Percentiles rank a stretch among this genome's conserved stretches.
phyloP scores from a whole-genome alignment of 2,113 vertebrate species.

The Chitala chitala region DNA sequence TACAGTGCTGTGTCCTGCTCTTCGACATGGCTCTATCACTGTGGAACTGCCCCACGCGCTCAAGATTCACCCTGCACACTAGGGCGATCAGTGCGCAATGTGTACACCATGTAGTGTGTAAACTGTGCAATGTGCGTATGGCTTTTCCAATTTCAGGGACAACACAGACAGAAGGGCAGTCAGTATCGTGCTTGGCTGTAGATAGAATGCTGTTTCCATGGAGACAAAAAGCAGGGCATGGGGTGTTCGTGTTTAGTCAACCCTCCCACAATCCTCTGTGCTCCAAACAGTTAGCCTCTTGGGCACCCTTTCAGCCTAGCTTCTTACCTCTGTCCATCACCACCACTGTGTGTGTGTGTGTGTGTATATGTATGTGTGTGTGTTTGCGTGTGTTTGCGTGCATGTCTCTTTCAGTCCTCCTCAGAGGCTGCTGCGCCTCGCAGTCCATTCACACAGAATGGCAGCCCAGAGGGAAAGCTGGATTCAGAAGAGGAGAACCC shows the following conservation, averaged over 20 bases:
- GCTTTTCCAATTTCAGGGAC: constrained; percentile 60
- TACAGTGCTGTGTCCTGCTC: not conserved
- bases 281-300: constrained; percentile 36
- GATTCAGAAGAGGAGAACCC: constrained; percentile 64
- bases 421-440: constrained; percentile 63
- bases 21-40: not conserved
- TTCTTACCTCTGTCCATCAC: not conserved
- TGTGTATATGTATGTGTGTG: no score
- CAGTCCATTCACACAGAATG: constrained; percentile 72
- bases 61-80: constrained; percentile 26
- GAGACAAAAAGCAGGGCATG: not conserved
- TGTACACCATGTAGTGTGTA: constrained; percentile 59
- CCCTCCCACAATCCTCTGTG: constrained; percentile 14
- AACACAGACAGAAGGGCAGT: constrained; percentile 59
- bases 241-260: no score
- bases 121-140: constrained; percentile 52
- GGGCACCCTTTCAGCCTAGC: constrained; percentile 8
- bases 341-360: not conserved
- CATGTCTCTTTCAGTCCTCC: constrained; percentile 55
- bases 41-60: not conserved
- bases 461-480: constrained; percentile 61
- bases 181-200: constrained; percentile 17
- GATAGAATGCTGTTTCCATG: constrained; percentile 25
- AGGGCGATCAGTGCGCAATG: constrained; percentile 47
- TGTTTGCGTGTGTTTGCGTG: no score